Conservation (phyloP, 2,113 vertebrate genomes). For the Catharus bicknelli region DNA sequence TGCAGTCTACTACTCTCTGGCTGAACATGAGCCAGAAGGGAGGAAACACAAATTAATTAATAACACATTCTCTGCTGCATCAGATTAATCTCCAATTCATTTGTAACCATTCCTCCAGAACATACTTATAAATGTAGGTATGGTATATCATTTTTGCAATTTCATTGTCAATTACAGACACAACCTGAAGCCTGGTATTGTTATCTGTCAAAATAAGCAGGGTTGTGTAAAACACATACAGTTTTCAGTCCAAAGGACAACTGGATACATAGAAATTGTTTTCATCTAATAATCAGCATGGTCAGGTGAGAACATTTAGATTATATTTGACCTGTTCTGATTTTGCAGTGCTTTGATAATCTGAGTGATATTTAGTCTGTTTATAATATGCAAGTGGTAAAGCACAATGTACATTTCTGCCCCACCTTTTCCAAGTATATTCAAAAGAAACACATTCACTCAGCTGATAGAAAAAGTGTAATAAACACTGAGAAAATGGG, state of each 20-base stretch:
- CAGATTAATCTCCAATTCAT: neutral
- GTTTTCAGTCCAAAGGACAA: neutral
- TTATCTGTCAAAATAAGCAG: neutral
- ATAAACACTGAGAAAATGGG: neutral
- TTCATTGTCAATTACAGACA: neutral
- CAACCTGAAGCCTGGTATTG: neutral
- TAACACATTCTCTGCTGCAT: neutral
- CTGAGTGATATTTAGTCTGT: neutral
- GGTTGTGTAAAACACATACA: neutral
- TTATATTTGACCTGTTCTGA: neutral
- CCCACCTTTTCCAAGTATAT: neutral
- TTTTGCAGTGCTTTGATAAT: neutral
- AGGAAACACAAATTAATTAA: neutral
- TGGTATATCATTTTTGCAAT: neutral
- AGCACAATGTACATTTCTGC: neutral
- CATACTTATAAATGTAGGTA: neutral
- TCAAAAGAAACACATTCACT: neutral
- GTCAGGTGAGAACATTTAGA: neutral
- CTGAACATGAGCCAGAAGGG: neutral
- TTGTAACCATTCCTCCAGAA: neutral
- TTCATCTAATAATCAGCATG: neutral
- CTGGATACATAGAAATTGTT: neutral
- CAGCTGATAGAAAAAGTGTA: neutral
- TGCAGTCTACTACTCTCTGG: neutral
- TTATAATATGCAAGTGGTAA: accelerated